Base-by-base conservation (phyloP, 2,888 invertebrate genomes). In the Eupithecia pulchellata region DNA sequence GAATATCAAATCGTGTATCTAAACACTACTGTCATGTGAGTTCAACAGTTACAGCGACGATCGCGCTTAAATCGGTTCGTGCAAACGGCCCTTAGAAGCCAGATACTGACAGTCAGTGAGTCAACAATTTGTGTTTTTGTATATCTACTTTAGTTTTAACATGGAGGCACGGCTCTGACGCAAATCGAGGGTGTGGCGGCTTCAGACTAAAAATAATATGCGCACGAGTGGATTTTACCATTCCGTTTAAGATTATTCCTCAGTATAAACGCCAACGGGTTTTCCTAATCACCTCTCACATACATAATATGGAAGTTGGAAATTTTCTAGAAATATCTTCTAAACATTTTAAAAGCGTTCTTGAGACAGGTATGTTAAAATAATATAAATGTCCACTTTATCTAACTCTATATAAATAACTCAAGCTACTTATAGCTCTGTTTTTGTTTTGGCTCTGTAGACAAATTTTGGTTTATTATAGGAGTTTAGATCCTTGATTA, bases 151-250 rank as follows among this genome's bases (percentile, higher is more conserved):
- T 57, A 57, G 57, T 47, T 76, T 74, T 9, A 47, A 78, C 75
- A 76, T 64, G 85, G 86, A 88, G 91, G 89, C 91, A 84, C 83
- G 90, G 81, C 85, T 72, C 71, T 91, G 90, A 91, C 88, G 89
- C 82, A 82, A 78, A 66, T 70, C 68, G 86, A 84, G 85, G 88
- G 91, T 84, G 89, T 87, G 89, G 87, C 32, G 20, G 72, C 60
- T 63, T 65, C 60, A n/a, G 39, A 34, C 79, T 83, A 80, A 84
- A 86, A 84, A 86, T 89, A 89, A 78, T 78, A 52, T 76, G 77
- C 81, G 76, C 79, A 75, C 75, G 77, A 77, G 69, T 27, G 14
- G 57, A 57, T 57, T 2, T 25, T 52, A 20, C 4, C 25, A 25
- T 52, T 47, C 42, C 42, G 9, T 47, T 47, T 47, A 47, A 20